Evolutionary conservation across 2,113 vertebrate genomes (phyloP), one percentile per base, ranked within the genome.

Genomic region (Brachypteracias leptosomus): DNA sequence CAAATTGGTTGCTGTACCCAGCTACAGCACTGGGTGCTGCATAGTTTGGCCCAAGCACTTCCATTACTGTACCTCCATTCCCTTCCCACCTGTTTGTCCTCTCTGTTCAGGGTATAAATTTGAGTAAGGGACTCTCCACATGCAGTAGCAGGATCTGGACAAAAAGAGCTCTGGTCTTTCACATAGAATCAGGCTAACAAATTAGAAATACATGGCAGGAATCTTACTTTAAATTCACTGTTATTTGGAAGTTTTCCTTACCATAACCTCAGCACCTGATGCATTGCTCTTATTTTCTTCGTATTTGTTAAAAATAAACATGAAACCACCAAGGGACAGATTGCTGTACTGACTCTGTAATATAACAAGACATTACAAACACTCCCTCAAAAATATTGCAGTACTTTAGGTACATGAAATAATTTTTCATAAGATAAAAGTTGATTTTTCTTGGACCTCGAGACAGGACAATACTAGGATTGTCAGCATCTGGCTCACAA

Each of bases 111-210:
- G 29, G 0, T 10, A 28, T 22, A n/a, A 83, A 88, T 59, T 40
- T 63, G 21, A 62, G 29, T 36, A 26, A 40, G 33, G 35, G 22
- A 44, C 28, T 36, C 46, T 58, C 31, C 54, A 8, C 29, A 14
- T 21, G 4, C 4, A 1, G 47, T 40, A 82, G 29, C 38, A 78
- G 42, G 6, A 61, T 19, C 20, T 0, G 0, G 18, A 33, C 12
- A 52, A 35, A 76, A 75, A 54, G 10, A 62, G 26, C n/a, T 70
- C 67, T 52, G 31, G 5, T 76, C 17, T 88, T 82, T 93, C 42
- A 72, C 18, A 33, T 0, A 40, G n/a, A 83, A 93, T 47, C 7
- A 28, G 35, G 24, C 38, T 59, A 78, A 86, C 2, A 63, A 62
- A 54, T 35, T 58, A 88, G 38, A 83, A 86, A 63, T 16, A 14